Evolutionary conservation across 1,140 invertebrate genomes (phyloP), one percentile per base, ranked within the genome.

Genomic region (Chironomus striatipennis): DNA sequence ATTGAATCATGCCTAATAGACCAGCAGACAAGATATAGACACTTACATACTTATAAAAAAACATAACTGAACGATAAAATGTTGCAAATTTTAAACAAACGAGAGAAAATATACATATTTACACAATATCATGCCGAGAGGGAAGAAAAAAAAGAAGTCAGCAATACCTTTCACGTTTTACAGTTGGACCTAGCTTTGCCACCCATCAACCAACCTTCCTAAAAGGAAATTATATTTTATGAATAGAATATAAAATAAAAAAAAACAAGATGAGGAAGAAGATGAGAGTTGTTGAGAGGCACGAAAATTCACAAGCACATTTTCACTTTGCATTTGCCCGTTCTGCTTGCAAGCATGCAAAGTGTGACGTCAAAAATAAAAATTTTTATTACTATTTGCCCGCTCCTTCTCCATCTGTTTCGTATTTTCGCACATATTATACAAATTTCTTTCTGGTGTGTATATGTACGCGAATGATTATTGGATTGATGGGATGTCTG

Each of bases 171-270:
- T 34, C 24, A 34, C 24, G 24, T 34, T n/a, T n/a, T n/a, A 34
- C 24, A 34, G 24, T 34, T 5, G 24, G 24, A 34, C 24, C 47
- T 57, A 12, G 8, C 43, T 47, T 47, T 47, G 8, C 12, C 12
- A 57, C 47, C 8, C 4, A 57, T 12, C 47, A 57, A 34, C 12
- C 47, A 57, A 57, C 47, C 12, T 15, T n/a, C 12, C 47, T 4
- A 57, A 57, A 57, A 57, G 47, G 47, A 57, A 57, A 57, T 57
- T 57, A 57, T 57, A 57, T 57, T 57, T 57, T n/a, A 57, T 57
- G 47, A 57, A n/a, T 34, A 34, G 12, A 57, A 57, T 57, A 57
- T 5, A 57, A 57, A 57, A 15, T 1, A 34, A 9, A 8, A 8
- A 47, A 47, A 47, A 8, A 1, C 3, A 47, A 4, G 43, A 47